Conservation (phyloP, 2,888 invertebrate genomes). For the Penaeus monodon region DNA sequence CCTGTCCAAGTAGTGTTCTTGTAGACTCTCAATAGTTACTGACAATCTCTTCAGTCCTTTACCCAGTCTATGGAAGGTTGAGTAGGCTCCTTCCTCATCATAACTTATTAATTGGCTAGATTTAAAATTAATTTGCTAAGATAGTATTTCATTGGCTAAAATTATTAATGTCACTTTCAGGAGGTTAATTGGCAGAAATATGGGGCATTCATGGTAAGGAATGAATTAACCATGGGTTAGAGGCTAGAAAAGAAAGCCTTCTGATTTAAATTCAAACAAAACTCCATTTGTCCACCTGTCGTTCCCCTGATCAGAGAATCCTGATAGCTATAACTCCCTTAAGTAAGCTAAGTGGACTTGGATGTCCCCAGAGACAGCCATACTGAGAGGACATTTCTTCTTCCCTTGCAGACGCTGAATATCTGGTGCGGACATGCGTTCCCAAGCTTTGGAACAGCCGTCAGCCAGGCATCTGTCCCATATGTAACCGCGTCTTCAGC, state of each 20-base stretch:
- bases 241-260: conserved; percentile 40
- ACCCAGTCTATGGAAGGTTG: conserved; percentile 46
- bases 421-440: conserved; percentile 64
- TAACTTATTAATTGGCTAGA: conserved; percentile 40
- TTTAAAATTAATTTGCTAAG: conserved; percentile 39
- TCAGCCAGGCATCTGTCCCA: conserved; percentile 66
- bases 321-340: conserved; percentile 53
- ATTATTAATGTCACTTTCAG: conserved; percentile 55
- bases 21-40: conserved; percentile 53
- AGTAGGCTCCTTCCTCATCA: conserved; percentile 49
- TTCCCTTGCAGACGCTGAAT: conserved; percentile 65
- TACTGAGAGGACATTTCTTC: conserved; percentile 65
- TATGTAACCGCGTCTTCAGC: conserved; percentile 66
- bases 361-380: conserved; percentile 57
- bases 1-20: conserved; percentile 53
- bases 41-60: conserved; percentile 50
- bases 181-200: conserved; percentile 31
- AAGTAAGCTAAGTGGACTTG: conserved; percentile 61
- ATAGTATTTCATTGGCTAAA: conserved; percentile 47
- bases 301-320: conserved; percentile 52
- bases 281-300: conserved; percentile 62
- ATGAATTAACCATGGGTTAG: conserved; percentile 53
- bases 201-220: conserved; percentile 45
- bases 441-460: conserved; percentile 66
- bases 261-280: conserved; percentile 34